A percentile compares a stretch with the other conserved stretches of the same genome.
Conservation (phyloP, 2,888 invertebrate genomes). For the Dryomyza anilis region DNA sequence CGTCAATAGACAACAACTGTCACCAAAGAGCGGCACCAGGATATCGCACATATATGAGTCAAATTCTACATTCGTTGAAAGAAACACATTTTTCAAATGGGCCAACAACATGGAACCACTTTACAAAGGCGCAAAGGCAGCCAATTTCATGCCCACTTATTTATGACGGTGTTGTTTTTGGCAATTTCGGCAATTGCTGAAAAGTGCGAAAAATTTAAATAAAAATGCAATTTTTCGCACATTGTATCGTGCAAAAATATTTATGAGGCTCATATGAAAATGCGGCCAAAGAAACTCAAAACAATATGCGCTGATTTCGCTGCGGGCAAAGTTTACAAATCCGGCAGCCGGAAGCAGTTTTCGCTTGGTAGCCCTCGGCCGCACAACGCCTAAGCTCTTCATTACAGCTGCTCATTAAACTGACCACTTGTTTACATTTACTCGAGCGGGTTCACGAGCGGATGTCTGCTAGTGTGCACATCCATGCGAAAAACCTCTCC, state of each 20-base stretch:
- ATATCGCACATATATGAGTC: background rate
- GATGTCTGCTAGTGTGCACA: background rate
- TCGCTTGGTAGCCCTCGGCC: background rate
- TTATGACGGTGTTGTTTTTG: constrained; percentile 34
- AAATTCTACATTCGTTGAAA: constrained; percentile 52
- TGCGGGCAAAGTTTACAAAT: constrained; percentile 1
- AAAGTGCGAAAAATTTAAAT: constrained; percentile 49
- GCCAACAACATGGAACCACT: background rate
- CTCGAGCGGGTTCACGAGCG: background rate
- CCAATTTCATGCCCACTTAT: constrained; percentile 57
- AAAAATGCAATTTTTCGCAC: constrained; percentile 54
- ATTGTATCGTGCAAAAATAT: constrained; percentile 28
- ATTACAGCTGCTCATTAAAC: constrained; percentile 34
- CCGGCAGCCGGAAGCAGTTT: background rate
- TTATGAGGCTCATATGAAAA: background rate
- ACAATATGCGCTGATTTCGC: constrained; percentile 11
- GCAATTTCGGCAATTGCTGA: background rate
- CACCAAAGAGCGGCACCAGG: constrained; percentile 44
- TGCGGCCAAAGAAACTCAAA: background rate
- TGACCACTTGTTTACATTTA: constrained; percentile 24
- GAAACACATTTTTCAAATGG: constrained; percentile 53
- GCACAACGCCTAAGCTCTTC: constrained; percentile 30
- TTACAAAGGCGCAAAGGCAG: constrained; percentile 20
- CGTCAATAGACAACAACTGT: constrained; percentile 59
- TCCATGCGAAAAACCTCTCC: background rate